phyloP scores from a whole-genome alignment of 2,113 vertebrate genomes.

The Heloderma charlesbogerti region DNA sequence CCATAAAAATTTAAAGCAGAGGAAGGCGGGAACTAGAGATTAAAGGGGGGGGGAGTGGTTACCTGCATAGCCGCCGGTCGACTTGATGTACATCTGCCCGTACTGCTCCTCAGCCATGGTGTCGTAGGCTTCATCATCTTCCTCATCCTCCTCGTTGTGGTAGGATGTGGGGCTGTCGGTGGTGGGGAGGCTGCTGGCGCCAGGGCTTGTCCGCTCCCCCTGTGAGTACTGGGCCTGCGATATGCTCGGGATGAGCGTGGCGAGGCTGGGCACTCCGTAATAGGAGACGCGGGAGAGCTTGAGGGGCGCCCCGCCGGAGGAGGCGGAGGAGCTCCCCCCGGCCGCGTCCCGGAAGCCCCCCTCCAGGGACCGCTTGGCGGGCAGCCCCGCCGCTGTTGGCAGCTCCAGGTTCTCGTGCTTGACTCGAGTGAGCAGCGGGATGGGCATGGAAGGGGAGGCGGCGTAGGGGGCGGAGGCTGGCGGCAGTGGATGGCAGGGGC shows the following conservation, averaged over 20 bases:
- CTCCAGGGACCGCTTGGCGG: constrained; percentile 68
- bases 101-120: constrained; percentile 92
- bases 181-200: constrained; percentile 93
- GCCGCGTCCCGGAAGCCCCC: constrained; percentile 73
- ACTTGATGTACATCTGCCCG: constrained; percentile 90
- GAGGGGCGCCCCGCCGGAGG: constrained; percentile 61
- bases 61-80: constrained; percentile 89
- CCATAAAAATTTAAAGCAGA: neutral
- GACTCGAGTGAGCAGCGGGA: constrained; percentile 86
- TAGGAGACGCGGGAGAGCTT: constrained; percentile 86
- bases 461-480: constrained; percentile 81
- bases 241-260: constrained; percentile 78
- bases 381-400: constrained; percentile 72
- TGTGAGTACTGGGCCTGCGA: constrained; percentile 80
- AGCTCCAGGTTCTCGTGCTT: constrained; percentile 90
- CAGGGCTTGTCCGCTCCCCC: constrained; percentile 88
- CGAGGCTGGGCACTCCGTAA: constrained; percentile 82
- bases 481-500: constrained; percentile 87
- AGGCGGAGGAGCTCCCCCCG: constrained; percentile 46
- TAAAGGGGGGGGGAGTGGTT: constrained; percentile 26
- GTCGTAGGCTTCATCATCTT: constrained; percentile 94
- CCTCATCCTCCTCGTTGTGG: constrained; percentile 97
- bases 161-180: constrained; percentile 98
- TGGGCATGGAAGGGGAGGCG: constrained; percentile 86
- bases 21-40: neutral